A percentile compares a stretch with the other conserved stretches of the same genome.
Conservation (phyloP, 1,140 invertebrate species). For the Euura saliciscinereae region DNA sequence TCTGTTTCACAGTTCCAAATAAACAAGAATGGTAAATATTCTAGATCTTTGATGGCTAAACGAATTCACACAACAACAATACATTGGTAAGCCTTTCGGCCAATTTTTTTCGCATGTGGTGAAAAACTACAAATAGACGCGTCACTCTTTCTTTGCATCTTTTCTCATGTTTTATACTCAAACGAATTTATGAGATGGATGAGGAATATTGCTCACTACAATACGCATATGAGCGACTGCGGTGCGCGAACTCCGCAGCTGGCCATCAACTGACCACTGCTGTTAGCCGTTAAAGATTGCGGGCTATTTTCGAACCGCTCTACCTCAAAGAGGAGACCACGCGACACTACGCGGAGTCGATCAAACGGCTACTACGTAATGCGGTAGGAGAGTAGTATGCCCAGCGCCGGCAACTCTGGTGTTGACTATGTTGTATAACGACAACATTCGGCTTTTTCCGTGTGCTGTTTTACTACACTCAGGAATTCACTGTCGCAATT, state of each 20-base stretch:
- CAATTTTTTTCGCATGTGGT: neutral
- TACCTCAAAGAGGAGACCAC: neutral
- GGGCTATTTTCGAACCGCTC: neutral
- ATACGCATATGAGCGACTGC: too few relatives aligned
- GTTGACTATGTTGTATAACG: too few relatives aligned
- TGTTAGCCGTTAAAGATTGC: neutral
- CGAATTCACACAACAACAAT: neutral
- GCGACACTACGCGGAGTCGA: neutral
- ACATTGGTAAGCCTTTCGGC: neutral
- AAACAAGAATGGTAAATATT: neutral
- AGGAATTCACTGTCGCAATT: too few relatives aligned
- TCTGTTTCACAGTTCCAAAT: neutral
- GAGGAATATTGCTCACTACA: neutral
- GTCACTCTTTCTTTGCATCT: neutral
- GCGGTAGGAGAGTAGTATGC: neutral
- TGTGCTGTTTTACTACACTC: too few relatives aligned
- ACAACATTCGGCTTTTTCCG: too few relatives aligned
- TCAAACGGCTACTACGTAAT: neutral
- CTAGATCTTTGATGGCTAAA: neutral
- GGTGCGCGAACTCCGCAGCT: neutral
- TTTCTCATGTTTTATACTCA: neutral
- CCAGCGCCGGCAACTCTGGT: too few relatives aligned
- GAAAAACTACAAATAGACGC: neutral
- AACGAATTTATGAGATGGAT: neutral
- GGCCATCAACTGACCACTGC: neutral